phyloP scores from a whole-genome alignment of 2,797 vertebrate genomes.

The Acanthopagrus latus region DNA sequence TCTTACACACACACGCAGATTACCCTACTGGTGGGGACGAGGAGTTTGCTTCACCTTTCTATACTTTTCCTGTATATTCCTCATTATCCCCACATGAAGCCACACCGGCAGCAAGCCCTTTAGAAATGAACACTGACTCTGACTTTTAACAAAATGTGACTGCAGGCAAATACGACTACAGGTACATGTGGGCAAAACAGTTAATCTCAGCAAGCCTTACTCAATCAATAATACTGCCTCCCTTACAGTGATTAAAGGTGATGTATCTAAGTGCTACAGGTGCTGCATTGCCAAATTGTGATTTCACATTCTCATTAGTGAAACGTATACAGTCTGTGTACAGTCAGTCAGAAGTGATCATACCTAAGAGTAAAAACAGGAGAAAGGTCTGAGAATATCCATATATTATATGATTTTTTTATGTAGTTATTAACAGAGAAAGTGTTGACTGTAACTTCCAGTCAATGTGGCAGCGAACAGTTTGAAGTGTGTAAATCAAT shows the following conservation, averaged over 20 bases:
- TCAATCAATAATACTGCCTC: conserved; percentile 54
- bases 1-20: conserved; percentile 20
- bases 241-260: conserved; percentile 60
- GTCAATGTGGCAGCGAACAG: background rate
- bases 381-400: conserved; percentile 11
- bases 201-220: conserved; percentile 35
- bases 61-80: conserved; percentile 43
- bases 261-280: conserved; percentile 47
- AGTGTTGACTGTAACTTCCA: background rate
- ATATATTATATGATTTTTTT: background rate
- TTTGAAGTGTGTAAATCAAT: conserved; percentile 55
- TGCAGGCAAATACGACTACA: conserved; percentile 40
- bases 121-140: conserved; percentile 43
- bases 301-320: conserved; percentile 41
- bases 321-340: conserved; percentile 37
- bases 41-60: conserved; percentile 31
- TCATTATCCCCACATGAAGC: conserved; percentile 49
- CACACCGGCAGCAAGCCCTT: conserved; percentile 53
- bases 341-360: conserved; percentile 25
- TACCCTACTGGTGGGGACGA: conserved; percentile 20
- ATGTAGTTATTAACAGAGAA: conserved; percentile 38
- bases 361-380: conserved; percentile 6
- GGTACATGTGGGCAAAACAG: conserved; percentile 46
- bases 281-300: conserved; percentile 36
- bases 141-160: conserved; percentile 53